Evolutionary conservation across 1,140 invertebrate genomes (phyloP).

Genomic region (Arctopsyche grandis): DNA sequence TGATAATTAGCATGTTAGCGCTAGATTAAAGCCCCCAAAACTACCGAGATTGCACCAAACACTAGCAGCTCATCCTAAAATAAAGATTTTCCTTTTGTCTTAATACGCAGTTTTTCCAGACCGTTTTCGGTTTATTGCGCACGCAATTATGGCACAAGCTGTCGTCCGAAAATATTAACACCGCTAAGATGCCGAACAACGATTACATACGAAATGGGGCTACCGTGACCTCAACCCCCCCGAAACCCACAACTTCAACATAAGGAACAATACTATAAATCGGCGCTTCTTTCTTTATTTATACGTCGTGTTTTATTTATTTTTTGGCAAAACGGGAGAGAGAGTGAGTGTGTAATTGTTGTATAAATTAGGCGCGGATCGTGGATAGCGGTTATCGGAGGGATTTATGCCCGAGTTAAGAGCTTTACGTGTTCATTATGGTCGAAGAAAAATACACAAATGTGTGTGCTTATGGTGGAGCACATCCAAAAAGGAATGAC

Average conservation of each 20-base stretch:
- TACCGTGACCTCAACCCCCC: neutral
- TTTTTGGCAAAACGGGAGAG: neutral
- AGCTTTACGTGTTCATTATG: conserved; percentile 21
- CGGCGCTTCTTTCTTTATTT: neutral
- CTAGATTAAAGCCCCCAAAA: too few relatives aligned
- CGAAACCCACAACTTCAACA: neutral
- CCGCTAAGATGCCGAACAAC: neutral
- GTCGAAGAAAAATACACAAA: conserved; percentile 18
- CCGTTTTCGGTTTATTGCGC: neutral
- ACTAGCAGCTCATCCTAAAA: too few relatives aligned
- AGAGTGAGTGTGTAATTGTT: conserved; percentile 10
- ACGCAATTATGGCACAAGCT: conserved; percentile 13
- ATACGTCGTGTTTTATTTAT: neutral
- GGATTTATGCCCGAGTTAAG: conserved; percentile 1
- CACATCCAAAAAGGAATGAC: neutral
- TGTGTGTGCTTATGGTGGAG: neutral
- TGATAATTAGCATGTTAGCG: too few relatives aligned
- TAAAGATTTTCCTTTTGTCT: too few relatives aligned
- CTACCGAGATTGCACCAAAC: too few relatives aligned
- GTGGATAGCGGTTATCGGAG: neutral
- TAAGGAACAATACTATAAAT: too few relatives aligned
- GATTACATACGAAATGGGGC: neutral
- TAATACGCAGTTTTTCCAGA: neutral
- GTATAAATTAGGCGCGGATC: conserved; percentile 18
- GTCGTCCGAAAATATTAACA: conserved; percentile 26